These are phyloP conservation scores for Coracopsis vasa DNA, from an alignment of 2,113 vertebrate species.

Conservation along the genomic window DNA sequence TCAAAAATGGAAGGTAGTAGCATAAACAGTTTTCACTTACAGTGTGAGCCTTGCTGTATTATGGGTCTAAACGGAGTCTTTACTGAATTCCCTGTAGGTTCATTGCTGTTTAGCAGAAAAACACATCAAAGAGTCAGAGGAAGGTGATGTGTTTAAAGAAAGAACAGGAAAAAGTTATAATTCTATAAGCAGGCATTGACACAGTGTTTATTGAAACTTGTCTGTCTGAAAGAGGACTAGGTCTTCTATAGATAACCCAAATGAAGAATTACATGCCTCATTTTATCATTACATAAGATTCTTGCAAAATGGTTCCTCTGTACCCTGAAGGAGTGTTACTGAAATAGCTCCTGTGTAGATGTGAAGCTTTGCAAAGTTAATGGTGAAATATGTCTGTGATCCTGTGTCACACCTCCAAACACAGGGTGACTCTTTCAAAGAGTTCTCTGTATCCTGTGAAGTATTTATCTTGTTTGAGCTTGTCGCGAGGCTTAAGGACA, in stretches of 20 bases:
- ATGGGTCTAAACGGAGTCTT: not conserved
- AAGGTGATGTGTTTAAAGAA: not conserved
- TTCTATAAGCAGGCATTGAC: constrained; percentile 41
- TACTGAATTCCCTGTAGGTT: not conserved
- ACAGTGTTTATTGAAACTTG: constrained; percentile 60
- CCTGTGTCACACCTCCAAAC: constrained; percentile 22
- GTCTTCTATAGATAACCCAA: constrained; percentile 17
- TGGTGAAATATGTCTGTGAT: constrained; percentile 33
- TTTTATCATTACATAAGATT: constrained; percentile 30
- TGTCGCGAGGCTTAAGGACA: not conserved
- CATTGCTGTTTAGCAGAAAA: not conserved
- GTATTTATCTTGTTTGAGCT: constrained; percentile 3
- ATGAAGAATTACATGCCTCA: not conserved
- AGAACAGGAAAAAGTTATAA: not conserved
- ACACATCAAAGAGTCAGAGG: not conserved
- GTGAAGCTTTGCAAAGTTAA: not conserved
- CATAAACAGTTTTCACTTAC: not conserved
- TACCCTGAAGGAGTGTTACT: not conserved
- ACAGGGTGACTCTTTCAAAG: not conserved
- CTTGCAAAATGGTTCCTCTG: not conserved
- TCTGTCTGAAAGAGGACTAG: constrained; percentile 6
- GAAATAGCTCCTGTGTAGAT: not conserved
- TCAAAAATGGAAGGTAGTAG: not conserved
- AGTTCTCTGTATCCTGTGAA: not conserved
- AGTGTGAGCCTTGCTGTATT: not conserved